Conservation (phyloP, 1,140 invertebrate species). For the Sycophaga agraensis region DNA sequence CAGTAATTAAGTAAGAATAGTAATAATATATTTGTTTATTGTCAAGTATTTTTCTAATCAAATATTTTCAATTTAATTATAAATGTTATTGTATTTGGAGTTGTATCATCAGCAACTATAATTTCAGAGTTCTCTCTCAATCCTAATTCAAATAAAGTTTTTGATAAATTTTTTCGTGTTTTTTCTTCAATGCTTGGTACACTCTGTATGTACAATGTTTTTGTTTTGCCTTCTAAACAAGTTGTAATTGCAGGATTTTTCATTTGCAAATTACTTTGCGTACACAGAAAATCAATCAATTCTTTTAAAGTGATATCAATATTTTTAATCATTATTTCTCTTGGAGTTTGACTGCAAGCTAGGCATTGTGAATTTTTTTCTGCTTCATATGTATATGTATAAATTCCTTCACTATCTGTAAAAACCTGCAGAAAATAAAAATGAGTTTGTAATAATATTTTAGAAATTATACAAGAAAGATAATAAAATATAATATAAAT, state of each 20-base stretch:
- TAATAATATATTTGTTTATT: too few species aligned
- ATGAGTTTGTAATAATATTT: not conserved
- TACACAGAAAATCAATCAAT: constrained; percentile 77
- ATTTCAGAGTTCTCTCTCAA: constrained; percentile 80
- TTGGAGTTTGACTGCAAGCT: constrained; percentile 79
- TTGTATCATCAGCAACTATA: constrained; percentile 87
- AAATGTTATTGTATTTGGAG: constrained; percentile 75
- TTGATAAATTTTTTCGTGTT: constrained; percentile 84
- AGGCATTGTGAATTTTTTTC: constrained; percentile 84
- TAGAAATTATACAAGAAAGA: not conserved
- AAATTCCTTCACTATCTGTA: constrained; percentile 95
- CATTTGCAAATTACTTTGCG: constrained; percentile 78
- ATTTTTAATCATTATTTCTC: constrained; percentile 71
- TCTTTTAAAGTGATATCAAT: constrained; percentile 77
- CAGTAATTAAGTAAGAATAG: too few species aligned
- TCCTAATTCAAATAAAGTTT: constrained; percentile 81
- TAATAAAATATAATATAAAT: not conserved
- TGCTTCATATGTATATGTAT: constrained; percentile 92
- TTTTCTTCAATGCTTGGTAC: constrained; percentile 87
- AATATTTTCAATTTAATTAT: constrained; percentile 66
- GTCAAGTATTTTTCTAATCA: too few species aligned
- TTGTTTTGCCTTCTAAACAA: constrained; percentile 77
- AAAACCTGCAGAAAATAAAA: constrained; percentile 63
- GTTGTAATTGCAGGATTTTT: constrained; percentile 83
- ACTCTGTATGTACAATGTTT: constrained; percentile 90